Conservation (phyloP, 2,888 invertebrate genomes). For the Calliopum simillimum region DNA sequence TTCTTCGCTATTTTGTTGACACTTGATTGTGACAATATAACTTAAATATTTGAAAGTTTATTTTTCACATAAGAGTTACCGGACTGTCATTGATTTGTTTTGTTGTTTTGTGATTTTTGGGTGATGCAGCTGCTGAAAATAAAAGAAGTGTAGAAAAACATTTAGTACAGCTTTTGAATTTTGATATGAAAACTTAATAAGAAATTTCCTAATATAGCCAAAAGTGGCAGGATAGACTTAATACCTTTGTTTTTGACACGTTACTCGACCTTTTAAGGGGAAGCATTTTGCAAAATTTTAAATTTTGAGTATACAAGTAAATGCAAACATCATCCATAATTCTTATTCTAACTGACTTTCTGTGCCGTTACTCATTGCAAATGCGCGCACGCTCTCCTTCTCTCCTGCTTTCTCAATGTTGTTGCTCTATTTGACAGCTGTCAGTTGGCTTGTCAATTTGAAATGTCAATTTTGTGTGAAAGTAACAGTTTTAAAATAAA, state of each 20-base stretch:
- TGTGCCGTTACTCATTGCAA: no score
- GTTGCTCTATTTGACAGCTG: neutral
- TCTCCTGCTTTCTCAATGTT: neutral
- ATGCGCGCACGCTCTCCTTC: neutral
- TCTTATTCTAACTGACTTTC: neutral
- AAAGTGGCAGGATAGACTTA: no score
- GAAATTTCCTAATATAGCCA: no score
- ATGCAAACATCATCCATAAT: constrained; percentile 27
- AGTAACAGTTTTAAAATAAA: constrained; percentile 7
- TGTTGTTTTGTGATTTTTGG: constrained; percentile 46
- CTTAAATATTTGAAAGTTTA: constrained; percentile 12
- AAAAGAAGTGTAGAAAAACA: no score
- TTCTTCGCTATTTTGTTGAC: constrained; percentile 36
- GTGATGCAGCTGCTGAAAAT: constrained; percentile 50
- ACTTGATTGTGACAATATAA: constrained; percentile 13
- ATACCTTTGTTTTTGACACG: no score
- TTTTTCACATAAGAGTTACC: constrained; percentile 44
- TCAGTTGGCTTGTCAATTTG: constrained; percentile 25
- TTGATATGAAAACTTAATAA: neutral
- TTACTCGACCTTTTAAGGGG: no score
- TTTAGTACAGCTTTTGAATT: no score
- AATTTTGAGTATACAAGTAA: no score
- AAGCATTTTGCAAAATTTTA: no score
- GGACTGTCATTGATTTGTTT: constrained; percentile 58
- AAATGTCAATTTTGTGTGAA: constrained; percentile 24